A percentile compares a stretch with the other conserved stretches of the same genome.
These are phyloP conservation scores for Lasioglossum marginatum DNA, from an alignment of 2,888 invertebrate species.

Conservation along the genomic window DNA sequence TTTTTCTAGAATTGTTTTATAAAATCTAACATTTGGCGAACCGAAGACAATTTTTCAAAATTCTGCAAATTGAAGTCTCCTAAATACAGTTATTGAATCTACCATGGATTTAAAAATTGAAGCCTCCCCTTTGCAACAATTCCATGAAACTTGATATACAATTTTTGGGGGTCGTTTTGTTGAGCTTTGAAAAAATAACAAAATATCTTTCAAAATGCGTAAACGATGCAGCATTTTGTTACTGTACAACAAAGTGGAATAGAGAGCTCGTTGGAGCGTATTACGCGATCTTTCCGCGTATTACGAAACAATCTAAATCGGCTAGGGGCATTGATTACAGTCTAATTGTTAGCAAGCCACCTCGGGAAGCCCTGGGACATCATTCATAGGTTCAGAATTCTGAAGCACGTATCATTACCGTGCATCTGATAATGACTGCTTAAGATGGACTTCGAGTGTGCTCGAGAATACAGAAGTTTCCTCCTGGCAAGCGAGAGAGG, in stretches of 20 bases:
- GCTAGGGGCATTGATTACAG: not conserved
- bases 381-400: conserved; percentile 38
- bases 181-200: no score
- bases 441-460: conserved; percentile 63
- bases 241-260: not conserved
- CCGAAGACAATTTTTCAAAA: no score
- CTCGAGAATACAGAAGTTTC: conserved; percentile 67
- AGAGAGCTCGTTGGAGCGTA: not conserved
- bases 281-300: no score
- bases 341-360: conserved; percentile 45
- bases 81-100: no score
- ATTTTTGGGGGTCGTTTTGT: no score
- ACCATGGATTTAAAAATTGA: no score
- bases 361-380: conserved; percentile 9
- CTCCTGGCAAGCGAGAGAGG: conserved; percentile 37
- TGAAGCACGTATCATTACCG: conserved; percentile 53
- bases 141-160: no score
- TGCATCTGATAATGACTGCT: conserved; percentile 64
- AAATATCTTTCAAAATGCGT: not conserved
- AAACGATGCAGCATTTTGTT: not conserved
- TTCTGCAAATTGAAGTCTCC: no score
- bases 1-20: no score
- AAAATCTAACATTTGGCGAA: no score
- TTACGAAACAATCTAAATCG: not conserved
- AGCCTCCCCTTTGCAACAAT: no score